phyloP scores from a whole-genome alignment of 2,888 invertebrate genomes.

The Eutolmus rufibarbis region DNA sequence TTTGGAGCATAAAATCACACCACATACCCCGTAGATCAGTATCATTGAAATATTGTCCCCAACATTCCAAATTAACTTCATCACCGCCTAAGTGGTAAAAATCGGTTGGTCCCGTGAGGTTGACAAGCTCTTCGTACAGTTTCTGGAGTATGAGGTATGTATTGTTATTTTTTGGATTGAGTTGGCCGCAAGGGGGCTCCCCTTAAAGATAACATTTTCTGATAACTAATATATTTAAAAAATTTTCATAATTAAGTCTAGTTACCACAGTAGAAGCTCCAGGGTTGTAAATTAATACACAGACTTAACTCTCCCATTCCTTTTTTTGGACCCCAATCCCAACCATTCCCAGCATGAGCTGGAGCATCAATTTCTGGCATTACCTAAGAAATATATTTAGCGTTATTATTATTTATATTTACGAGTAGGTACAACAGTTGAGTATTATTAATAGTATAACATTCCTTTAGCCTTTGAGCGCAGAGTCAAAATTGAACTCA shows the following conservation, averaged over 20 bases:
- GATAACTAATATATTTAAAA: slow-evolving; percentile 25
- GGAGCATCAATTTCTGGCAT: slow-evolving; percentile 91
- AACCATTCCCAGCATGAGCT: slow-evolving; percentile 86
- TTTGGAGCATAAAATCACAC: slow-evolving; percentile 78
- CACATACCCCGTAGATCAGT: slow-evolving; percentile 79
- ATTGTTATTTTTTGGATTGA: slow-evolving; percentile 82
- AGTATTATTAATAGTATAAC: neutral
- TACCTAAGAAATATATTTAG: slow-evolving; percentile 67
- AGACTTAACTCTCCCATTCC: slow-evolving; percentile 81
- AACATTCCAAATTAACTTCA: slow-evolving; percentile 79
- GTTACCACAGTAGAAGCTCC: slow-evolving; percentile 77
- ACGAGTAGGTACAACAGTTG: neutral
- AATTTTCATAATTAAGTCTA: neutral
- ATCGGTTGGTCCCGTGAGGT: slow-evolving; percentile 77
- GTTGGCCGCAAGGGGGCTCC: slow-evolving; percentile 86
- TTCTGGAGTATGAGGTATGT: slow-evolving; percentile 77
- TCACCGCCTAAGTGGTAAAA: slow-evolving; percentile 79
- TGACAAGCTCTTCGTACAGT: slow-evolving; percentile 77
- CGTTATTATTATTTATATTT: neutral
- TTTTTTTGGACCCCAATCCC: slow-evolving; percentile 81
- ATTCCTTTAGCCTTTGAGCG: no score
- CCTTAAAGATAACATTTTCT: slow-evolving; percentile 46
- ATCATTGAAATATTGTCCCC: slow-evolving; percentile 77
- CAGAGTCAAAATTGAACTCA: no score
- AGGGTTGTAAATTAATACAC: slow-evolving; percentile 82